Evolutionary conservation across 1,140 invertebrate species (phyloP).

Genomic region (Hyles vespertilio): DNA sequence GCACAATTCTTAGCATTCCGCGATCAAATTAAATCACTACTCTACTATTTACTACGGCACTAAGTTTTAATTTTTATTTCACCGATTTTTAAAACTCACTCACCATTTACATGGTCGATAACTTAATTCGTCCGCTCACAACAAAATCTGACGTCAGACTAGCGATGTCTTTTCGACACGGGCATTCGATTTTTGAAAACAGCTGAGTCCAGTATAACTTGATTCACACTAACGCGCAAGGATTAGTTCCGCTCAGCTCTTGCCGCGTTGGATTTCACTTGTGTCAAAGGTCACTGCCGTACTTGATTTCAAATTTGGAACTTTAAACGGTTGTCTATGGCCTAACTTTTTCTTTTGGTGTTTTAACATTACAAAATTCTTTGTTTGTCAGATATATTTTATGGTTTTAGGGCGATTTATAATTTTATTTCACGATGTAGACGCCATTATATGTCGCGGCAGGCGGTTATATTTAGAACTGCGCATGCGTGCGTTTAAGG

Average conservation of each 20-base stretch:
- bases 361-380: too few relatives aligned
- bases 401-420: too few relatives aligned
- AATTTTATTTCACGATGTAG: neutral
- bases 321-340: too few relatives aligned
- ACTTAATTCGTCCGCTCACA: slow-evolving; percentile 38
- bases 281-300: slow-evolving; percentile 30
- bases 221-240: slow-evolving; percentile 16
- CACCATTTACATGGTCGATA: slow-evolving; percentile 63
- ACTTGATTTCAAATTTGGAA: too few relatives aligned
- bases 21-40: too few relatives aligned
- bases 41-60: slow-evolving; percentile 23
- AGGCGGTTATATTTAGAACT: slow-evolving; percentile 8
- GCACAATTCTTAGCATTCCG: slow-evolving; percentile 35
- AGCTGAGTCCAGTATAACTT: slow-evolving; percentile 45
- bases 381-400: too few relatives aligned
- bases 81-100: slow-evolving; percentile 35
- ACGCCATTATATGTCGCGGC: slow-evolving; percentile 41
- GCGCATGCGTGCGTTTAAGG: slow-evolving; percentile 54
- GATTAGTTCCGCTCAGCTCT: slow-evolving; percentile 14
- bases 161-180: slow-evolving; percentile 17
- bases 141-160: slow-evolving; percentile 58
- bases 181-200: slow-evolving; percentile 60
- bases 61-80: slow-evolving; percentile 39
- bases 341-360: too few relatives aligned
- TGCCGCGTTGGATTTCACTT: neutral